Percentiles rank a stretch among this genome's conserved stretches.
Conservation (phyloP, 64 coral and sea anemone genomes). For the Trachythela sp. region DNA sequence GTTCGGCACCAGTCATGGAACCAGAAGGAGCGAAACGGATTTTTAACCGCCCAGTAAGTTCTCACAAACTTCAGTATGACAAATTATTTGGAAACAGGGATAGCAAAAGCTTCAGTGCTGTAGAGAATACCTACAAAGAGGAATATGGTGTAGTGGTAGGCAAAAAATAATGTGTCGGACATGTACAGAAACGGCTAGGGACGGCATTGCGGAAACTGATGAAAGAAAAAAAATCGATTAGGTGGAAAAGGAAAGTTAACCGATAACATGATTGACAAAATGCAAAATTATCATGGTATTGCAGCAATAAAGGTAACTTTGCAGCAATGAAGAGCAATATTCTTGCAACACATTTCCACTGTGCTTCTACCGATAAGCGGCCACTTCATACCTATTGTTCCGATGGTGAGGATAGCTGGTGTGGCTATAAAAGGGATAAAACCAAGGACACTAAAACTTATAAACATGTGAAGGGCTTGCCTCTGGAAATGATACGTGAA, state of each 20-base stretch:
- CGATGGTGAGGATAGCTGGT: constrained; percentile 29
- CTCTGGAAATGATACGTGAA: not conserved
- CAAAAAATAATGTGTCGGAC: too few species aligned
- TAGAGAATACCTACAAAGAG: constrained; percentile 29
- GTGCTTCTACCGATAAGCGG: too few species aligned
- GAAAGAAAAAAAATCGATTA: too few species aligned
- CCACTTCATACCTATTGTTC: too few species aligned
- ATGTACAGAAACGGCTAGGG: too few species aligned
- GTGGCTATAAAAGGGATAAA: constrained; percentile 32
- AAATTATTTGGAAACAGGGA: constrained; percentile 28
- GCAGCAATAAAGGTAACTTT: too few species aligned
- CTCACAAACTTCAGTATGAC: constrained; percentile 22
- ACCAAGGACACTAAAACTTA: not conserved
- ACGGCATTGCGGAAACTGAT: too few species aligned
- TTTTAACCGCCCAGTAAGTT: constrained; percentile 23
- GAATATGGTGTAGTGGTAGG: constrained; percentile 19
- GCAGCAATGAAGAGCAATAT: too few species aligned
- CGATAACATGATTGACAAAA: too few species aligned
- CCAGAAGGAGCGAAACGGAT: constrained; percentile 27
- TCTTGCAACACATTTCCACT: too few species aligned
- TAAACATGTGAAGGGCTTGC: constrained; percentile 13
- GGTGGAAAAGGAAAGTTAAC: too few species aligned
- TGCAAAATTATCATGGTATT: too few species aligned
- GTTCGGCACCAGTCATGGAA: constrained; percentile 44
- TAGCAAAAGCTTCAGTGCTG: constrained; percentile 30